Evolutionary conservation across 2,113 vertebrate genomes (phyloP).

Genomic region (Chloroceryle aenea): DNA sequence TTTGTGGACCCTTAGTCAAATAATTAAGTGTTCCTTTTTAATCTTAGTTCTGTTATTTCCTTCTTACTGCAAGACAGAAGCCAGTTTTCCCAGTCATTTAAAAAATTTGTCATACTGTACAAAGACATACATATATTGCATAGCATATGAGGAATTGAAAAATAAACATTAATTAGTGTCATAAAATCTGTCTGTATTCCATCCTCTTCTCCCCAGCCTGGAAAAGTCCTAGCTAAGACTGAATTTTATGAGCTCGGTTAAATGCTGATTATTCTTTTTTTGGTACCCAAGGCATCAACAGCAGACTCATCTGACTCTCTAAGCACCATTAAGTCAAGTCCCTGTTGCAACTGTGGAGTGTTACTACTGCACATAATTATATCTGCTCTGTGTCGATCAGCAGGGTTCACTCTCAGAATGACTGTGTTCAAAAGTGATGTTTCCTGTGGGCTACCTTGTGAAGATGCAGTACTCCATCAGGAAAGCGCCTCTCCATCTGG

Average conservation of each 20-base stretch:
- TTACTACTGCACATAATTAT: not conserved
- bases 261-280: slow-evolving; percentile 41
- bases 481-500: slow-evolving; percentile 16
- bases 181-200: not conserved
- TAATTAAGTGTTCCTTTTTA: not conserved
- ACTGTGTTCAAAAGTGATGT: not conserved
- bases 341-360: not conserved
- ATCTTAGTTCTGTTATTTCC: not conserved
- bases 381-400: slow-evolving; percentile 12
- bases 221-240: not conserved
- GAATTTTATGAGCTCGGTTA: slow-evolving; percentile 22
- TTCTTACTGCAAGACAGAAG: not conserved
- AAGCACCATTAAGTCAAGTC: slow-evolving; percentile 24
- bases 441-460: slow-evolving; percentile 12
- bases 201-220: not conserved
- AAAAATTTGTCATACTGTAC: not conserved
- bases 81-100: not conserved
- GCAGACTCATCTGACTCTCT: not conserved
- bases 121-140: not conserved
- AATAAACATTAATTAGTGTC: not conserved
- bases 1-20: not conserved
- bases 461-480: not conserved
- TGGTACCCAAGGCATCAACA: not conserved
- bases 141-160: not conserved
- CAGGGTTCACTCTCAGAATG: not conserved